These are phyloP conservation scores for Hydropsyche tenuis DNA, from an alignment of 1,140 invertebrate genomes.

Conservation along the genomic window DNA sequence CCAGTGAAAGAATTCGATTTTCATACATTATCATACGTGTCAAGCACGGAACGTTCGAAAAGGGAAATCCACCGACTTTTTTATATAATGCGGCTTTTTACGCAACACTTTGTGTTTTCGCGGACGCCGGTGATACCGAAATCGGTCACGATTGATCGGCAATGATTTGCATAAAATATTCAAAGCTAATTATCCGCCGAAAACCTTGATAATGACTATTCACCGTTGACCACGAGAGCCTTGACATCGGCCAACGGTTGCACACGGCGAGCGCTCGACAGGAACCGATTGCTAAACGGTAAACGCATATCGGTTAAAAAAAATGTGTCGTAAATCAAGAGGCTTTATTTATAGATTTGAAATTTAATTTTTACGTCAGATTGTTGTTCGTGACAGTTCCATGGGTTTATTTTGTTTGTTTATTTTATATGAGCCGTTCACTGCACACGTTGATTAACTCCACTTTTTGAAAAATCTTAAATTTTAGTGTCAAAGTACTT, in stretches of 20 bases:
- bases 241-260: background rate
- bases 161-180: conserved; percentile 39
- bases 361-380: too few relatives aligned
- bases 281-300: background rate
- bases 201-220: conserved; percentile 36
- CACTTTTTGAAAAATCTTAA: too few relatives aligned
- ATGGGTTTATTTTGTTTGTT: too few relatives aligned
- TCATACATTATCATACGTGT: background rate
- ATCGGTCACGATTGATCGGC: background rate
- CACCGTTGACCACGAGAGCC: conserved; percentile 23
- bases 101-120: background rate
- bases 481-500: too few relatives aligned
- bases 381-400: too few relatives aligned
- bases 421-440: too few relatives aligned
- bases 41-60: background rate
- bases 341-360: too few relatives aligned
- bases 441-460: too few relatives aligned
- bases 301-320: background rate
- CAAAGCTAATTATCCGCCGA: conserved; percentile 10
- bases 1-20: background rate
- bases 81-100: too few relatives aligned
- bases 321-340: too few relatives aligned
- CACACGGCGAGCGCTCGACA: background rate
- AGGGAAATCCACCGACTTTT: background rate
- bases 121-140: background rate